phyloP scores from a whole-genome alignment of 2,113 vertebrate species.

The Stigmatopora argus region DNA sequence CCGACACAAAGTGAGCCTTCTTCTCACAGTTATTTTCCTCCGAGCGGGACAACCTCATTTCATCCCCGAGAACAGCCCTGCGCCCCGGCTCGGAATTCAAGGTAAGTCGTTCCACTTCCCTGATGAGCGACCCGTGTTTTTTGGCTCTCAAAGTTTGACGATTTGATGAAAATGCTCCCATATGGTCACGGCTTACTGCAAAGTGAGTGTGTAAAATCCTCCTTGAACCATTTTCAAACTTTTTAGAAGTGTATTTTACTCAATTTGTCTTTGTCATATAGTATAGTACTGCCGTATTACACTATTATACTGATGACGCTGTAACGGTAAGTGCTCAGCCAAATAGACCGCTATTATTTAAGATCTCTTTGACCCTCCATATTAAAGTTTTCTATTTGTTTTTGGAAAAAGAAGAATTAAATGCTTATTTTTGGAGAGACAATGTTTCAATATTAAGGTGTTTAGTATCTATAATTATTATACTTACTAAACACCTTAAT shows the following conservation, averaged over 20 bases:
- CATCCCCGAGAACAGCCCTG: not conserved
- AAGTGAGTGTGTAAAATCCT: not conserved
- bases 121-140: not conserved
- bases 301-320: too few relatives aligned
- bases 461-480: too few relatives aligned
- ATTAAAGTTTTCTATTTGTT: too few relatives aligned
- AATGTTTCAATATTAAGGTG: too few relatives aligned
- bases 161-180: not conserved
- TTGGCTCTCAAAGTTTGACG: not conserved
- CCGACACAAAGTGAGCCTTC: conserved; percentile 26
- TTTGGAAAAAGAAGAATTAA: too few relatives aligned
- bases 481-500: too few relatives aligned
- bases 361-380: too few relatives aligned
- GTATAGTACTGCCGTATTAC: not conserved
- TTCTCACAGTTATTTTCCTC: not conserved
- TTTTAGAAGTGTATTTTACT: not conserved
- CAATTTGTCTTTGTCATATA: not conserved
- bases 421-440: too few relatives aligned
- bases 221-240: not conserved
- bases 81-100: not conserved
- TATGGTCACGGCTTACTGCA: not conserved
- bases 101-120: not conserved
- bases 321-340: too few relatives aligned
- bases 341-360: too few relatives aligned
- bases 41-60: conserved; percentile 1